Percentiles rank a stretch among this genome's conserved stretches.
phyloP scores from a whole-genome alignment of 2,113 vertebrate genomes.

The Prietella phreatophila region DNA sequence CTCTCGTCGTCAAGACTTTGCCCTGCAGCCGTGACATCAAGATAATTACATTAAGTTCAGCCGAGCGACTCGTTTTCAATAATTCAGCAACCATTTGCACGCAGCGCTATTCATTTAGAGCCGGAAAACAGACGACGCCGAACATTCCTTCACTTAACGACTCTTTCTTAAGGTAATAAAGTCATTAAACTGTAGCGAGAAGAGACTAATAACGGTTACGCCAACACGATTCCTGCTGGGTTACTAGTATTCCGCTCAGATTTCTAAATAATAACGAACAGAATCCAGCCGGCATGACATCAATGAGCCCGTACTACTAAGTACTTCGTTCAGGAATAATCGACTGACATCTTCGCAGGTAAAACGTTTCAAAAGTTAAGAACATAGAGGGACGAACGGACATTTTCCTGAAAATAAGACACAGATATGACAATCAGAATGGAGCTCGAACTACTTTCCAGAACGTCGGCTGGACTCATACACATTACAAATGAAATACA shows the following conservation, averaged over 20 bases:
- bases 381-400: neutral
- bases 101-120: conserved; percentile 59
- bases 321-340: neutral
- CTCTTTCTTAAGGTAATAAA: neutral
- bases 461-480: neutral
- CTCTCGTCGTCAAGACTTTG: conserved; percentile 85
- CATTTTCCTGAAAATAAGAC: neutral
- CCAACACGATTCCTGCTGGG: neutral
- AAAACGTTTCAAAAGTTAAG: neutral
- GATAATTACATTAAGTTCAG: conserved; percentile 60
- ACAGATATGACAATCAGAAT: neutral
- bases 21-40: conserved; percentile 77
- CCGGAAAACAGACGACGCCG: neutral
- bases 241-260: neutral
- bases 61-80: conserved; percentile 59
- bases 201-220: neutral
- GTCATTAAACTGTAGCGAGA: neutral
- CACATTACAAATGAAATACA: neutral
- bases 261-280: neutral
- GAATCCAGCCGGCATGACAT: neutral
- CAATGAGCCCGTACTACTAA: neutral
- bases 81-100: conserved; percentile 68
- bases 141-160: neutral
- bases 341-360: neutral
- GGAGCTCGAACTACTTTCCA: neutral